Evolutionary conservation across 2,113 vertebrate species (phyloP).

Genomic region (Pangasianodon hypophthalmus): DNA sequence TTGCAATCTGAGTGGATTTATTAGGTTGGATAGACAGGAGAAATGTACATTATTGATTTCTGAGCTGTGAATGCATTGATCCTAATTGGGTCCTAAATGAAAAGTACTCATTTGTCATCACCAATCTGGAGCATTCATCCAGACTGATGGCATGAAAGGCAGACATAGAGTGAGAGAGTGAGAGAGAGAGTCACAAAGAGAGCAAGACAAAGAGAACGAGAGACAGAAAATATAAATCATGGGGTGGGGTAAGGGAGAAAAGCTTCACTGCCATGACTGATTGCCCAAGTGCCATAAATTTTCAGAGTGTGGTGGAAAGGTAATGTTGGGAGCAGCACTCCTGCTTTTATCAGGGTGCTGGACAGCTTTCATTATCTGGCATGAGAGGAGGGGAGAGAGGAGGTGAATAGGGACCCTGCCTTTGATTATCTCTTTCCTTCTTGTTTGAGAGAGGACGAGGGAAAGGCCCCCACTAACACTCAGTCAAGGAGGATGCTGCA

Average conservation of each 20-base stretch:
- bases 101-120: slow-evolving; percentile 53
- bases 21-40: slow-evolving; percentile 38
- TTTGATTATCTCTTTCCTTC: slow-evolving; percentile 67
- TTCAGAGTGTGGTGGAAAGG: slow-evolving; percentile 40
- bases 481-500: slow-evolving; percentile 59
- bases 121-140: slow-evolving; percentile 39
- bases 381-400: slow-evolving; percentile 36
- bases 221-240: slow-evolving; percentile 10
- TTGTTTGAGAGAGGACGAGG: slow-evolving; percentile 53
- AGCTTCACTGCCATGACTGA: slow-evolving; percentile 50
- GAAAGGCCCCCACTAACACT: slow-evolving; percentile 57
- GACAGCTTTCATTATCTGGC: slow-evolving; percentile 65
- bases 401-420: slow-evolving; percentile 49
- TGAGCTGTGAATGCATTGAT: slow-evolving; percentile 46
- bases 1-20: slow-evolving; percentile 33
- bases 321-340: slow-evolving; percentile 51
- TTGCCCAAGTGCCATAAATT: slow-evolving; percentile 54
- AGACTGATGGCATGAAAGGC: slow-evolving; percentile 47
- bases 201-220: slow-evolving; percentile 23
- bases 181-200: neutral
- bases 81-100: slow-evolving; percentile 52
- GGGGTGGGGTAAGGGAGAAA: slow-evolving; percentile 44
- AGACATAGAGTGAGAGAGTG: neutral
- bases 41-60: slow-evolving; percentile 51
- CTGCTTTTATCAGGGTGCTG: slow-evolving; percentile 60